A percentile compares a stretch with the other conserved stretches of the same genome.
Conservation (phyloP, 2,888 invertebrate species). For the Conistra vaccinii region DNA sequence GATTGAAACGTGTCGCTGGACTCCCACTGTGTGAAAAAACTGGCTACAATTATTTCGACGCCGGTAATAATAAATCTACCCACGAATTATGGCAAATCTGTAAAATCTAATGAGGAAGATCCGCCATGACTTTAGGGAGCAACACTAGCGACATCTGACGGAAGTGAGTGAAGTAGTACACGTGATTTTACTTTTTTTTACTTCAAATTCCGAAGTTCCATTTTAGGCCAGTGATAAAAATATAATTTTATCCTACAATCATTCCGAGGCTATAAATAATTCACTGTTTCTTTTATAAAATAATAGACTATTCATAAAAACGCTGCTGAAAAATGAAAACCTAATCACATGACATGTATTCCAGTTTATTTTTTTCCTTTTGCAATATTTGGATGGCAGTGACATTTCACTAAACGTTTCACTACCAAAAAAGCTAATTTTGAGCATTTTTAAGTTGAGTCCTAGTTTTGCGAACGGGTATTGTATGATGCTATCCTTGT, state of each 20-base stretch:
- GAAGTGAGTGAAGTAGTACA: constrained; percentile 78
- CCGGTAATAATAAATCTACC: constrained; percentile 87
- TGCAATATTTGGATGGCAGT: constrained; percentile 56
- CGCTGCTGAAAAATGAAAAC: neutral
- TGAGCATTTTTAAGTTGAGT: constrained; percentile 19
- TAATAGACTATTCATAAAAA: neutral
- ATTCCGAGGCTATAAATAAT: neutral
- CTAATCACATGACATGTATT: constrained; percentile 69
- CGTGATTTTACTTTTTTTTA: constrained; percentile 85
- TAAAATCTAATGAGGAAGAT: constrained; percentile 87
- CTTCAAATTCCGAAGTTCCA: constrained; percentile 82
- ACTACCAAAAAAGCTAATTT: fast-evolving
- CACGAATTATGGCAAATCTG: constrained; percentile 86
- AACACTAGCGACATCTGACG: constrained; percentile 88
- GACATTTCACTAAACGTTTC: constrained; percentile 49
- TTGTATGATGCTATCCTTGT: constrained; percentile 21
- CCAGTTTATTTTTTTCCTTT: constrained; percentile 41
- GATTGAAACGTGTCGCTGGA: constrained; percentile 79
- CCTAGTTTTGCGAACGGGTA: constrained; percentile 21
- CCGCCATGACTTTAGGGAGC: constrained; percentile 88
- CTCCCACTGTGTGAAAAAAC: constrained; percentile 81
- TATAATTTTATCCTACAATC: constrained; percentile 10
- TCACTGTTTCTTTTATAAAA: neutral
- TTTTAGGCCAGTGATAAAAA: constrained; percentile 78
- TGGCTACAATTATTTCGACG: constrained; percentile 83